Percentiles rank a stretch among this genome's conserved stretches.
phyloP scores from a whole-genome alignment of 2,113 vertebrate genomes.

The Ptilorrhoa leucosticta region DNA sequence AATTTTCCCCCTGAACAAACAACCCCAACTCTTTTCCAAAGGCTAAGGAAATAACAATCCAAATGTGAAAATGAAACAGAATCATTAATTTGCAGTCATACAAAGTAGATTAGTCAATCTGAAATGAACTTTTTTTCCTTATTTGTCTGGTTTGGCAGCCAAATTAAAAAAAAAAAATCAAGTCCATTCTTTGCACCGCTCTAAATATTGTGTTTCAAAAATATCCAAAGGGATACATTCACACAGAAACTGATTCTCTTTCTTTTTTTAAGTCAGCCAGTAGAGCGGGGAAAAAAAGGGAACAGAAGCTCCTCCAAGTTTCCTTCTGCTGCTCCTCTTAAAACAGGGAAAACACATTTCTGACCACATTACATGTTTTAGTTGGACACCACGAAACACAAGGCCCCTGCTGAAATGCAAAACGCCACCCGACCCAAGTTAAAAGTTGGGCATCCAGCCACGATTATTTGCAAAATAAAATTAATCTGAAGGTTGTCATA shows the following conservation, averaged over 20 bases:
- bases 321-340: constrained; percentile 42
- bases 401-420: constrained; percentile 34
- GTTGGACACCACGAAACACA: constrained; percentile 44
- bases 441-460: background rate
- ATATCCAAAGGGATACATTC: constrained; percentile 11
- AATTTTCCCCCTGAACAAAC: background rate
- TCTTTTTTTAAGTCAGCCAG: constrained; percentile 11
- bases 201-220: constrained; percentile 30
- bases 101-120: background rate
- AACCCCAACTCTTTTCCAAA: background rate
- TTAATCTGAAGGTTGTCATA: background rate
- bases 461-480: constrained; percentile 42
- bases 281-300: background rate
- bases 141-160: background rate
- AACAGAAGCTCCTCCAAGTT: constrained; percentile 59
- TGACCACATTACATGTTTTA: constrained; percentile 69
- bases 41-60: background rate
- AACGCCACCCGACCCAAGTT: background rate
- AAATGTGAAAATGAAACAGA: background rate
- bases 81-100: background rate
- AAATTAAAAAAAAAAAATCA: background rate
- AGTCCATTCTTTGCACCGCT: background rate
- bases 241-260: constrained; percentile 23
- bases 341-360: constrained; percentile 54
- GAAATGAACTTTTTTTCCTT: background rate